Base-by-base conservation (phyloP, 2,797 vertebrate genomes). In the Dryobates pubescens region DNA sequence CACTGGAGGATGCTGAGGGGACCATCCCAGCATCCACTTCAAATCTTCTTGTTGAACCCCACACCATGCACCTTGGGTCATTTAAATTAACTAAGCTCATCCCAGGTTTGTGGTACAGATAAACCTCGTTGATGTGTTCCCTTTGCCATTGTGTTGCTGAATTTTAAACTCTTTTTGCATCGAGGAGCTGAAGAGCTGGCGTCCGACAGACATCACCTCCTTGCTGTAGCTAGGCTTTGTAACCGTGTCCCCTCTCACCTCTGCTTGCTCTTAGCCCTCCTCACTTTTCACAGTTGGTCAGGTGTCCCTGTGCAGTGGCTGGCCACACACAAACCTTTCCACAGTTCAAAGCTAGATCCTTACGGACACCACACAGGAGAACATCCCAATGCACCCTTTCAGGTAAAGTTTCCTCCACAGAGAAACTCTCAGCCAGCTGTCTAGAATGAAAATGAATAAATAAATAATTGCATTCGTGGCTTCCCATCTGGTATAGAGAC, bases 91-190 rank as follows among this genome's bases (percentile, higher is more conserved):
- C 36, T 56, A 29, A 88, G 22, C 6, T n/a, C 3, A 5, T 10
- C 24, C 0, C 14, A 45, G 45, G 0, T 32, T 36, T 18, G 10
- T 17, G 11, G 13, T 13, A 10, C 13, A 23, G 30, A 32, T 3
- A 45, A 64, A 41, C 11, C 3, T 3, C 9, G 0, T 6, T 67
- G 0, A 1, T 3, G 0, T 7, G 29, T 11, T 29, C 12, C 8
- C 3, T 8, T 54, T 36, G 16, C 10, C 20, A 30, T 4, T 0
- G 1, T 1, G 12, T 1, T 9, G 36, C 2, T 77, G 58, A 58
- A 65, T 69, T 47, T 81, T 41, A 7, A 17, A 1, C 9, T 3
- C 6, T 17, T 86, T 51, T 17, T 12, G 26, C 23, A 11, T 0
- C 24, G 6, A 73, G 30, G 20, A 53, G n/a, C 16, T 41, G 53